These are phyloP conservation scores for Megaustenia siamemsis DNA, from an alignment of 2,888 invertebrate species.

Conservation along the genomic window DNA sequence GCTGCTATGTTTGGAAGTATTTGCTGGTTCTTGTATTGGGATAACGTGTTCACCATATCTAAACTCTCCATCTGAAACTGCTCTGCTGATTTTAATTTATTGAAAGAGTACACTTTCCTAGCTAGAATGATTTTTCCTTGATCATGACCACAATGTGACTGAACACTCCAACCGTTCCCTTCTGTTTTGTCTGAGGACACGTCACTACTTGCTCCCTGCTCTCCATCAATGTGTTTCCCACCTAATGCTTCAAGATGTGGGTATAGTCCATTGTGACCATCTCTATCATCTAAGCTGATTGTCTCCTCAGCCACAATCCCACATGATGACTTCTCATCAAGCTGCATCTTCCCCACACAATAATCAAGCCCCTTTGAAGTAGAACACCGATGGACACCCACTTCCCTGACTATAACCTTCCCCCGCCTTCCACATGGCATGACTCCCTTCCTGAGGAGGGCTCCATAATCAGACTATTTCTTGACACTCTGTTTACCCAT, in stretches of 20 bases:
- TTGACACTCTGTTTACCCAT: conserved; percentile 74
- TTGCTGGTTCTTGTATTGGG: too few relatives aligned
- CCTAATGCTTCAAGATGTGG: not conserved
- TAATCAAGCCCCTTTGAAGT: not conserved
- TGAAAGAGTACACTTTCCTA: not conserved
- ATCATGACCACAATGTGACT: not conserved
- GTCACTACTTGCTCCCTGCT: not conserved
- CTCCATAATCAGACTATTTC: conserved; percentile 50
- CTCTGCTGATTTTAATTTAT: not conserved
- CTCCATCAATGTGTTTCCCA: not conserved
- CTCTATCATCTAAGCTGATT: not conserved
- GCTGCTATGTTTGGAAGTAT: not conserved
- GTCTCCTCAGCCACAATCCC: not conserved
- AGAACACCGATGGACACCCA: not conserved
- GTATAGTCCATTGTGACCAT: not conserved
- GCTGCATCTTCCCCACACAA: conserved; percentile 14
- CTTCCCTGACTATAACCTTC: not conserved
- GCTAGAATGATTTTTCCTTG: not conserved
- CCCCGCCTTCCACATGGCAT: not conserved
- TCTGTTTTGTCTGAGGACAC: not conserved
- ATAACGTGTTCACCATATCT: too few relatives aligned
- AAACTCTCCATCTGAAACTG: not conserved
- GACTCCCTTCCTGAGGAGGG: conserved; percentile 26
- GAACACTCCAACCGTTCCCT: not conserved
- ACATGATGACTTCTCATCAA: not conserved